Conservation (phyloP, 1,140 invertebrate genomes). For the Papilio xuthus region DNA sequence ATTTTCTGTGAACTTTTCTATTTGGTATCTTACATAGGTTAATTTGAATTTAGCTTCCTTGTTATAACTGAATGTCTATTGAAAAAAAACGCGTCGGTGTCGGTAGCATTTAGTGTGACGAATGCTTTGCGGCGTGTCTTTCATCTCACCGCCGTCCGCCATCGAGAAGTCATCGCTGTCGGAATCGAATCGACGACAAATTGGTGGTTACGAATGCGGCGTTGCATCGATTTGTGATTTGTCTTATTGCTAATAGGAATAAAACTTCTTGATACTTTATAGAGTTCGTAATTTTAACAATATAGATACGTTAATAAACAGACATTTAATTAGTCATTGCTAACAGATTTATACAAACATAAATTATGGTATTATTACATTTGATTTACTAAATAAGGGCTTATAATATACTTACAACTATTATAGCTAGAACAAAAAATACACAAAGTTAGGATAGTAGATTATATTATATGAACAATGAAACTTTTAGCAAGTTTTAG, state of each 20-base stretch:
- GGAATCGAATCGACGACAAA: constrained; percentile 56
- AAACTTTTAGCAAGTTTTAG: too few species aligned
- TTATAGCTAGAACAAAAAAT: too few species aligned
- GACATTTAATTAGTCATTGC: not conserved
- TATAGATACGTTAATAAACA: not conserved
- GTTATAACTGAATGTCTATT: not conserved
- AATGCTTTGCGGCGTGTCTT: constrained; percentile 54
- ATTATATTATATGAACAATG: too few species aligned
- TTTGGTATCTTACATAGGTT: not conserved
- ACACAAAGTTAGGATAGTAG: too few species aligned
- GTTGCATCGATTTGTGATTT: constrained; percentile 65
- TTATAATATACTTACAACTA: too few species aligned
- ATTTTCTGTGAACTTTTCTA: not conserved
- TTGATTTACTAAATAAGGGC: too few species aligned
- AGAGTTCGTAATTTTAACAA: not conserved
- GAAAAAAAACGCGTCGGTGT: constrained; percentile 3
- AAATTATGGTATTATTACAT: too few species aligned
- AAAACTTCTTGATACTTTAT: constrained; percentile 30
- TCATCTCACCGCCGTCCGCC: constrained; percentile 56
- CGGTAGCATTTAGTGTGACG: constrained; percentile 59
- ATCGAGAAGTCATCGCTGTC: constrained; percentile 55
- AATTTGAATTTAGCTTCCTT: not conserved
- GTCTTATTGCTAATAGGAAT: constrained; percentile 45
- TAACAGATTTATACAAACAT: not conserved
- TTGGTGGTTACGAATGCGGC: constrained; percentile 53